phyloP scores from a whole-genome alignment of 2,113 vertebrate species.

The Ochotona princeps region DNA sequence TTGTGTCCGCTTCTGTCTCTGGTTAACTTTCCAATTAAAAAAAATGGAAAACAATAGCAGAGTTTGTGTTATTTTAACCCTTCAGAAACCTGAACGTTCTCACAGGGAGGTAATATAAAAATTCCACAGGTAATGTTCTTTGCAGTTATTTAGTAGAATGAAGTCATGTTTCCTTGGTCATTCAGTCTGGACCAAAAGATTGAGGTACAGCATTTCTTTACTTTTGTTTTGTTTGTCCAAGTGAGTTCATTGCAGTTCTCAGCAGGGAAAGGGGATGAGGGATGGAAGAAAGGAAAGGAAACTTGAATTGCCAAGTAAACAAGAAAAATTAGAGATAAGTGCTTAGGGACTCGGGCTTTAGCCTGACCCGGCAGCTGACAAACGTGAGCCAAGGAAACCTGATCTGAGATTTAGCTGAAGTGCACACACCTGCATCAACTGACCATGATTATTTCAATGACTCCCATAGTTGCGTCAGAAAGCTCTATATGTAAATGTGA shows the following conservation, averaged over 20 bases:
- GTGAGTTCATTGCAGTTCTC: constrained; percentile 63
- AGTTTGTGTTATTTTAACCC: constrained; percentile 84
- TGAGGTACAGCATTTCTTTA: constrained; percentile 55
- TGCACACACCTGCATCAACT: constrained; percentile 61
- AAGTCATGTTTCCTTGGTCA: constrained; percentile 62
- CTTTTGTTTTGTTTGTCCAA: constrained; percentile 73
- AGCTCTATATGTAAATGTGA: constrained; percentile 13
- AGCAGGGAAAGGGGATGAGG: constrained; percentile 21
- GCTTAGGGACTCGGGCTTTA: constrained; percentile 56
- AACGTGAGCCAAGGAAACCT: constrained; percentile 48
- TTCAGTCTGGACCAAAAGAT: constrained; percentile 50
- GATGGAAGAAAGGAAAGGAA: constrained; percentile 43
- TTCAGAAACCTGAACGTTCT: constrained; percentile 78
- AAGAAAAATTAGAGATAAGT: constrained; percentile 51
- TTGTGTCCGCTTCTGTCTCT: not conserved
- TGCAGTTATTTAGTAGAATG: constrained; percentile 69
- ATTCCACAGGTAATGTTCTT: constrained; percentile 57
- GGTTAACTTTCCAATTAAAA: constrained; percentile 8
- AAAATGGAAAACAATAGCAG: constrained; percentile 14
- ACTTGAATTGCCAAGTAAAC: constrained; percentile 60
- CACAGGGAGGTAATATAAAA: constrained; percentile 58
- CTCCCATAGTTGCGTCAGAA: not conserved
- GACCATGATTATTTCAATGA: constrained; percentile 26
- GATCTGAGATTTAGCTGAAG: constrained; percentile 43
- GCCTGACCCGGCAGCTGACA: constrained; percentile 21